Conservation (phyloP, 1,140 invertebrate genomes). For the Papilio polyxenes region DNA sequence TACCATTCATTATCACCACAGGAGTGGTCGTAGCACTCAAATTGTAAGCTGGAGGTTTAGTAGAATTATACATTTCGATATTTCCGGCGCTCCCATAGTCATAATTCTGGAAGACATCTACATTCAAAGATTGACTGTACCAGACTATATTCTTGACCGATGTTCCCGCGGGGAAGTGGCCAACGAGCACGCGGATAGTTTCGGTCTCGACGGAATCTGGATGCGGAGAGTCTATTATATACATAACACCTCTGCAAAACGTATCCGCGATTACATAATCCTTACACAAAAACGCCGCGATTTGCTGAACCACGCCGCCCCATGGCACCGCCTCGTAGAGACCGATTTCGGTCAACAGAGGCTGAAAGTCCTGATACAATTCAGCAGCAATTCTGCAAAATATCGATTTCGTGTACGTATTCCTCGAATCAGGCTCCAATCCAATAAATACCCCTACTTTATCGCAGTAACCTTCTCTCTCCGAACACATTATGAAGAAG, state of each 20-base stretch:
- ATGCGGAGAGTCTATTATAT: slow-evolving; percentile 10
- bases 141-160: not conserved
- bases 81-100: slow-evolving; percentile 1
- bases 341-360: slow-evolving; percentile 40
- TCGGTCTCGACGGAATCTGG: slow-evolving; percentile 37
- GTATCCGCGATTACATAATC: slow-evolving; percentile 41
- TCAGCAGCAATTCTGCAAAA: slow-evolving; percentile 14
- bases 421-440: slow-evolving; percentile 39
- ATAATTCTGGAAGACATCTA: slow-evolving; percentile 4
- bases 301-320: slow-evolving; percentile 50
- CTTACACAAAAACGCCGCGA: slow-evolving; percentile 54
- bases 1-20: slow-evolving; percentile 9
- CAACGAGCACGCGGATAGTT: slow-evolving; percentile 60
- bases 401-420: not conserved
- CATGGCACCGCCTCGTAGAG: slow-evolving; percentile 52
- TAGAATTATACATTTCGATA: not conserved
- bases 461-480: slow-evolving; percentile 37
- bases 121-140: slow-evolving; percentile 1
- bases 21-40: slow-evolving; percentile 3
- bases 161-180: slow-evolving; percentile 57
- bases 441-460: slow-evolving; percentile 29
- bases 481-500: slow-evolving; percentile 40
- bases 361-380: slow-evolving; percentile 44
- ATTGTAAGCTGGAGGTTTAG: not conserved
- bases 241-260: slow-evolving; percentile 43